Evolutionary conservation across 2,113 vertebrate species (phyloP), one percentile per base, ranked within the genome.

Genomic region (Salvelinus sp.): DNA sequence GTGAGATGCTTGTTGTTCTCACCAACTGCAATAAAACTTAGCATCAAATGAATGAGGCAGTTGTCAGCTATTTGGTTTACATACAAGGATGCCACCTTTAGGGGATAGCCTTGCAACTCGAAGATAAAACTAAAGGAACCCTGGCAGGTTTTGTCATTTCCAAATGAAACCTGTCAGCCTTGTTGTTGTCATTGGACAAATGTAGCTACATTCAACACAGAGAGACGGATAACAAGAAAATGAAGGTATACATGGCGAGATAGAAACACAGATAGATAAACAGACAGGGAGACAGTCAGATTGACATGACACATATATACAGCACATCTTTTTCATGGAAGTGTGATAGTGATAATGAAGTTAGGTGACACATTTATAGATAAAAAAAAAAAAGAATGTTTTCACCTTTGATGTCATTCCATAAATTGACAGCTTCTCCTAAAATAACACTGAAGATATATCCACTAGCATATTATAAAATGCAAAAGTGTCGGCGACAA

Each of bases 31-130:
- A 88, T 81, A 84, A 92, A 87, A 85, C 84, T 16, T 50, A 83
- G 79, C 82, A 76, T 72, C 79, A 88, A 88, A 88, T 85, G 86
- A 91, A 92, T 74, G 84, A 90, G 87, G 76, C 86, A 85, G 81
- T 89, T 91, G 90, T 91, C 90, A 86, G 85, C 83, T 82, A 89
- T 91, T 91, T 87, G 85, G 74, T 78, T 80, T 85, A 86, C 79
- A 63, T 72, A 65, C 48, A 65, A 83, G 57, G 44, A 25, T 54
- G 76, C 78, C 84, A 88, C 84, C 86, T 88, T 85, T 82, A 75
- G 85, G 86, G 78, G 82, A 87, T 83, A 72, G 82, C 78, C 38
- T 69, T 85, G 76, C 80, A 69, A 85, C 89, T 85, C 67, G 66
- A 54, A 78, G 78, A 88, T 75, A 90, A 71, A 54, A 87, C 76